A percentile compares a stretch with the other conserved stretches of the same genome.
Evolutionary conservation across 2,888 invertebrate genomes (phyloP).

Genomic region (Emmelina monodactyla): DNA sequence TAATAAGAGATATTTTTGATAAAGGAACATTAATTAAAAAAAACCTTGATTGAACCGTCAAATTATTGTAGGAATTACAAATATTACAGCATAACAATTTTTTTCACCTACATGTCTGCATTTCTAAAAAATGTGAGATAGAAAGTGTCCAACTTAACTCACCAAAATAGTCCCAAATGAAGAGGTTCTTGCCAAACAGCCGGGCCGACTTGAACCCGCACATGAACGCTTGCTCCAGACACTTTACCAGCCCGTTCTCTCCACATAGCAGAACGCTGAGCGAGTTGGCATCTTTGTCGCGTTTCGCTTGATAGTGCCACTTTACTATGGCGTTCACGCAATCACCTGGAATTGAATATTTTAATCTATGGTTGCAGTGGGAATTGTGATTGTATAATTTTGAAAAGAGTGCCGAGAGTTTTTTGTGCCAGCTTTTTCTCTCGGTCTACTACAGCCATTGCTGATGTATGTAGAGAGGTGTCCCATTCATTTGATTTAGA

Average conservation of each 20-base stretch:
- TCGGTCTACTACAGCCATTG: too few species aligned
- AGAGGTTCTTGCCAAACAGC: slow-evolving; percentile 92
- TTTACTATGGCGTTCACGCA: slow-evolving; percentile 97
- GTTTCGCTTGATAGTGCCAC: slow-evolving; percentile 90
- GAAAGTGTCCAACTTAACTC: slow-evolving; percentile 32
- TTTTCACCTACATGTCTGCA: too few species aligned
- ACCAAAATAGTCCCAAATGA: slow-evolving; percentile 99
- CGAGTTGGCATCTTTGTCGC: slow-evolving; percentile 81
- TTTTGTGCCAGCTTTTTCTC: too few species aligned
- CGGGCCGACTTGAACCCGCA: slow-evolving; percentile 93
- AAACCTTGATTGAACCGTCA: too few species aligned
- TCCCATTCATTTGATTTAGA: too few species aligned
- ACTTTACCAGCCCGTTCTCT: slow-evolving; percentile 91
- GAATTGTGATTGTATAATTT: neutral
- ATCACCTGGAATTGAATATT: slow-evolving; percentile 68
- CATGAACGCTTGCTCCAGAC: slow-evolving; percentile 94
- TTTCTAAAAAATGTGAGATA: too few species aligned
- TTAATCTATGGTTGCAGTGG: neutral
- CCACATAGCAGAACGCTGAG: slow-evolving; percentile 94
- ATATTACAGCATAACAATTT: too few species aligned
- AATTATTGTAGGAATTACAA: too few species aligned
- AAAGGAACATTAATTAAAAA: too few species aligned
- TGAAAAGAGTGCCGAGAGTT: too few species aligned
- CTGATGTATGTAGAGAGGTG: too few species aligned
- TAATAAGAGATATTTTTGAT: too few species aligned